Evolutionary conservation across 2,113 vertebrate species (phyloP).

Genomic region (Podiceps cristatus): DNA sequence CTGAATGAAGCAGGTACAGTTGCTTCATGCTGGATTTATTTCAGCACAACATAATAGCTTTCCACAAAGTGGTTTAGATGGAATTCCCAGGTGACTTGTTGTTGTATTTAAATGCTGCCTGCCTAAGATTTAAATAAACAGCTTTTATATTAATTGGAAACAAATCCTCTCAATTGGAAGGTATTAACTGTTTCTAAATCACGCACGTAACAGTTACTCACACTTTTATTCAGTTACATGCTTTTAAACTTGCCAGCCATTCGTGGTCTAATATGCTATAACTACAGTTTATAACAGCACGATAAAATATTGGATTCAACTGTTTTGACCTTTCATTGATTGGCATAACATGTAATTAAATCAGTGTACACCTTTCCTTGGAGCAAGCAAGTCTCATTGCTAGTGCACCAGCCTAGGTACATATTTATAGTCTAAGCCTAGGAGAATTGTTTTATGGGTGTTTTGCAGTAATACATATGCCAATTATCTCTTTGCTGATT

Average conservation of each 20-base stretch:
- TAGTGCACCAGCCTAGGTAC: not conserved
- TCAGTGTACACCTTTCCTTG: not conserved
- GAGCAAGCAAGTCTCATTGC: not conserved
- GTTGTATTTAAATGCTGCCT: conserved; percentile 48
- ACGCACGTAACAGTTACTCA: not conserved
- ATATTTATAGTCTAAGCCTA: not conserved
- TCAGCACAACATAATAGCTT: conserved; percentile 9
- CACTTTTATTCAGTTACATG: conserved; percentile 41
- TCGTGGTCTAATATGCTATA: not conserved
- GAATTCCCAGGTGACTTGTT: conserved; percentile 55
- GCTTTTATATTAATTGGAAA: conserved; percentile 65
- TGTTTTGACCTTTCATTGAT: conserved; percentile 53
- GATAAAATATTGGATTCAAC: conserved; percentile 57
- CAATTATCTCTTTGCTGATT: conserved; percentile 1
- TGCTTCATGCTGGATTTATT: conserved; percentile 21
- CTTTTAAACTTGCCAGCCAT: conserved; percentile 50
- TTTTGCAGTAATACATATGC: not conserved
- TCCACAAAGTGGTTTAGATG: conserved; percentile 16
- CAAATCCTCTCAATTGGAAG: conserved; percentile 54
- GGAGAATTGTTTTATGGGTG: not conserved
- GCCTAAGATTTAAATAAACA: conserved; percentile 61
- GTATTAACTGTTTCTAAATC: conserved; percentile 41
- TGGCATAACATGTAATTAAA: conserved; percentile 13
- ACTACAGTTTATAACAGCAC: conserved; percentile 27
- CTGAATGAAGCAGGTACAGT: not conserved